phyloP scores from a whole-genome alignment of 1,140 invertebrate species.

The Carposina sasakii region DNA sequence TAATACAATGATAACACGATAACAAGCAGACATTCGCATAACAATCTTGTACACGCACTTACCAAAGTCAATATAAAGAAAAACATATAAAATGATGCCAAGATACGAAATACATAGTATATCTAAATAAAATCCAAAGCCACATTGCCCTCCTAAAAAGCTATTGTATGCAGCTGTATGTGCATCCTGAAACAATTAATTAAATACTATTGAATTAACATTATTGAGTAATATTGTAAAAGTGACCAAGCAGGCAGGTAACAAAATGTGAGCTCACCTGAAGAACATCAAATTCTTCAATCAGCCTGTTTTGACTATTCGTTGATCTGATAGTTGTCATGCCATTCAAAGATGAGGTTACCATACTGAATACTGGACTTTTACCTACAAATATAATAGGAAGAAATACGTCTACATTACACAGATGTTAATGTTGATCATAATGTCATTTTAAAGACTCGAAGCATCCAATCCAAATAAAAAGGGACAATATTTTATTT shows the following conservation, averaged over 20 bases:
- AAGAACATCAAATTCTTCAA: slow-evolving; percentile 76
- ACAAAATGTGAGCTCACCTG: too few species aligned
- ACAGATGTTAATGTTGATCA: slow-evolving; percentile 1
- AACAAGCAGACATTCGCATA: too few species aligned
- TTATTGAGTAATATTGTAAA: too few species aligned
- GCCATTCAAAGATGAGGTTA: slow-evolving; percentile 83
- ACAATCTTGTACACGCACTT: too few species aligned
- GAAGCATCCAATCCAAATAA: too few species aligned
- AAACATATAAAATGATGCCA: slow-evolving; percentile 57
- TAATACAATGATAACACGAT: too few species aligned
- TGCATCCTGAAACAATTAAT: slow-evolving; percentile 58
- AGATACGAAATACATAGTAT: slow-evolving; percentile 54
- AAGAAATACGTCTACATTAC: slow-evolving; percentile 5
- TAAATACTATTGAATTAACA: too few species aligned
- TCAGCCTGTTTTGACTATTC: slow-evolving; percentile 76
- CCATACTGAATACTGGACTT: slow-evolving; percentile 86
- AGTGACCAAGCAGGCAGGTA: too few species aligned
- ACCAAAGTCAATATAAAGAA: slow-evolving; percentile 61
- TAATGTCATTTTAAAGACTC: background rate
- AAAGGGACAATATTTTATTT: background rate
- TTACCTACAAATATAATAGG: slow-evolving; percentile 70
- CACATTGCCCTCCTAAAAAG: slow-evolving; percentile 45
- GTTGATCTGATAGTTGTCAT: slow-evolving; percentile 84
- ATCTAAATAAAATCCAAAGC: slow-evolving; percentile 62
- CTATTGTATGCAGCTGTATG: slow-evolving; percentile 61